Conservation (phyloP, 2,888 invertebrate genomes). For the Notocelia uddmanniana region DNA sequence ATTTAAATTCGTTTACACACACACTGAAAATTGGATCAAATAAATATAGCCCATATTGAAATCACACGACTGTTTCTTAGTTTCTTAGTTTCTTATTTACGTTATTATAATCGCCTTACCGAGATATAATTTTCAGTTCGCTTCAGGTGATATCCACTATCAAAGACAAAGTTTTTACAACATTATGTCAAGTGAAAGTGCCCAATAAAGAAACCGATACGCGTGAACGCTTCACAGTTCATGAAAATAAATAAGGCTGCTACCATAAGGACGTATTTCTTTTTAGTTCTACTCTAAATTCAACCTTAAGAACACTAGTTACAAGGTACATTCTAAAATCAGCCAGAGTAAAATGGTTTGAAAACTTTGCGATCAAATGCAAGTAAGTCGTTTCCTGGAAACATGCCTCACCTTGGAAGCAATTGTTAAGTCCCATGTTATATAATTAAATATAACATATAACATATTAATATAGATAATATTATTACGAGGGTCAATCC, state of each 20-base stretch:
- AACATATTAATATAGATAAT: too few relatives aligned
- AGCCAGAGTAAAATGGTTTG: background rate
- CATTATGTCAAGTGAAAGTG: conserved; percentile 12
- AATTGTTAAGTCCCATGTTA: background rate
- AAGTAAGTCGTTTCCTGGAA: background rate
- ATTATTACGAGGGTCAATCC: too few relatives aligned
- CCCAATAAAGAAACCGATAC: conserved; percentile 7
- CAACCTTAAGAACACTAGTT: background rate
- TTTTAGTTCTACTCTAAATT: background rate
- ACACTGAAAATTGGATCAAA: too few relatives aligned
- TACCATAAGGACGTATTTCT: background rate
- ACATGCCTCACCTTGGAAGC: conserved; percentile 4
- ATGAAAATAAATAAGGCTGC: background rate
- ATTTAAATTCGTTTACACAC: too few relatives aligned
- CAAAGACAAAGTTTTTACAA: background rate
- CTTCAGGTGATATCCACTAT: background rate
- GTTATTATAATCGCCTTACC: background rate
- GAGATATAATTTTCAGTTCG: background rate
- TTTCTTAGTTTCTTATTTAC: too few relatives aligned
- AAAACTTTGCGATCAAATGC: background rate
- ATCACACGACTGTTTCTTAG: too few relatives aligned
- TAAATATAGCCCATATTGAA: too few relatives aligned
- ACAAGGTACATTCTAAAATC: background rate
- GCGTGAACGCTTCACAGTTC: background rate
- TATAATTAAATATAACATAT: too few relatives aligned